Evolutionary conservation across 2,888 invertebrate genomes (phyloP), one percentile per base, ranked within the genome.

Genomic region (Eristalis arbustorum): DNA sequence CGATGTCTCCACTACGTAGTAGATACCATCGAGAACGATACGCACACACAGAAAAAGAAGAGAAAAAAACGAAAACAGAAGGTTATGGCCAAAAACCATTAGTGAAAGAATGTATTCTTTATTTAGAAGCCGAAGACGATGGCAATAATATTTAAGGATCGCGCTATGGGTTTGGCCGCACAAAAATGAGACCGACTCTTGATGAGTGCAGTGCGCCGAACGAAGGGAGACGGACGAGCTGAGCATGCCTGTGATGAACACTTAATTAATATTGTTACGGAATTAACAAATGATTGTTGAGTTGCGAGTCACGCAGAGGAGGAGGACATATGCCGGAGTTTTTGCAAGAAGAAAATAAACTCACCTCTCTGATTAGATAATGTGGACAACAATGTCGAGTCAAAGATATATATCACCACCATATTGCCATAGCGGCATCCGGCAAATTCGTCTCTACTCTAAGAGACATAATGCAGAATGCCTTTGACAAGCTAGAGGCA

Each of bases 71-170:
- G n/a, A 73, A 64, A 59, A 49, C 6, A 68, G 67, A 77, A 68
- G 76, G 64, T 73, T 81, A 81, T 81, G 40, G 84, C 81, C 77
- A 77, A 85, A 81, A 85, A 69, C 81, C 84, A 85, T 85, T 85
- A 85, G 84, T 66, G 81, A 42, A 77, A 49, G 71, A 81, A 81
- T 80, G 76, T 84, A 49, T 80, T 69, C 74, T 80, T 84, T 80
- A 76, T 85, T 85, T 79, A 75, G 79, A 63, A 34, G 59, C 57
- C 28, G 68, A 77, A 68, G 81, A 73, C 62, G 31, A 59, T 3
- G 59, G 42, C 63, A 59, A 66, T 66, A 78, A 78, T 69, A 74
- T 79, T 78, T 66, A 68, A 72, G 72, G 25, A 72, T 63, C 62
- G 25, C 57, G 71, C 49, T 49, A 37, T 81, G 76, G 84, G 81